Evolutionary conservation across 1,140 invertebrate species (phyloP).

Genomic region (Orius laevigatus): DNA sequence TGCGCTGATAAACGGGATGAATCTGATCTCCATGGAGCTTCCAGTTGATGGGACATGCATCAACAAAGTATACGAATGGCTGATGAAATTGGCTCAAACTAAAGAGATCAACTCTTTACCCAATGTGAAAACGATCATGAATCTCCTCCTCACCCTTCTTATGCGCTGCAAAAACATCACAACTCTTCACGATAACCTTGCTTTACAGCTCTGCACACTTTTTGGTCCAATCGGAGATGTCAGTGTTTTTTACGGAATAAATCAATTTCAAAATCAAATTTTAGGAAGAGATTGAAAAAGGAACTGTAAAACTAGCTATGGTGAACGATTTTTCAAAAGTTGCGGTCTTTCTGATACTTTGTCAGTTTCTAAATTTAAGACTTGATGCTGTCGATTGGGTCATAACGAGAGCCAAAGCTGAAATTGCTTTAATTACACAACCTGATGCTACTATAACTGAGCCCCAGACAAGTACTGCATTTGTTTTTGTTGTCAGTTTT

Average conservation of each 20-base stretch:
- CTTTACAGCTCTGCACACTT: constrained; percentile 17
- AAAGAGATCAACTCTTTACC: constrained; percentile 4
- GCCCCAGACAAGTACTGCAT: not conserved
- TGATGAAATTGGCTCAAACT: constrained; percentile 17
- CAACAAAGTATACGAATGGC: constrained; percentile 15
- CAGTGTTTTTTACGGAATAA: not conserved
- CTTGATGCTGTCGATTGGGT: constrained; percentile 17
- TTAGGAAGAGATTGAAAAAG: constrained; percentile 16
- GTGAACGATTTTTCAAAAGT: constrained; percentile 14
- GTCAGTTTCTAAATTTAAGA: constrained; percentile 11
- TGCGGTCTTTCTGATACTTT: constrained; percentile 13
- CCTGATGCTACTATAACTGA: constrained; percentile 10
- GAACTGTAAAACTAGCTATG: constrained; percentile 11
- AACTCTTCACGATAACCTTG: constrained; percentile 16
- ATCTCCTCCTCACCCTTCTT: constrained; percentile 14
- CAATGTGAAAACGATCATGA: constrained; percentile 15
- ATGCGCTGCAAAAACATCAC: constrained; percentile 15
- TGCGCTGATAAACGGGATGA: constrained; percentile 12
- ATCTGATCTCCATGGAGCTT: constrained; percentile 11
- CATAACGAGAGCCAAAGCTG: constrained; percentile 14
- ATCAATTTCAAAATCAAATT: not conserved
- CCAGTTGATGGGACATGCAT: constrained; percentile 11
- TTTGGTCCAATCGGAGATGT: constrained; percentile 20
- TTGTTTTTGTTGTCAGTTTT: constrained; percentile 6
- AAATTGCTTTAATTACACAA: constrained; percentile 4